These are phyloP conservation scores for Charadrius vociferus DNA, from an alignment of 2,113 vertebrate genomes.

Conservation along the genomic window DNA sequence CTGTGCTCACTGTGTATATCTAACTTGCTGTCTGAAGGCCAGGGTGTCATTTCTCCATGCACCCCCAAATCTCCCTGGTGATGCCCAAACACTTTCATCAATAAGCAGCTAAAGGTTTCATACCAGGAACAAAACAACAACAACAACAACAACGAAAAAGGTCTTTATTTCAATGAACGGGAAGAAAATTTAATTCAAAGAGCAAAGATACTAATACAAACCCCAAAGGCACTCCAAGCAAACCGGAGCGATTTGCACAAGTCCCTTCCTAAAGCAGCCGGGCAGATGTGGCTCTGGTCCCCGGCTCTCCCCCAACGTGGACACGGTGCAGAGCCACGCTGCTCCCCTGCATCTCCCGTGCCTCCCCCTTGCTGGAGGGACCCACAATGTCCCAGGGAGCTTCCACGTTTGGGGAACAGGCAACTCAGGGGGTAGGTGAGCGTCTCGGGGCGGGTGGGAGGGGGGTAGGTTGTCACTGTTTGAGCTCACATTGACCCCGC, in stretches of 20 bases:
- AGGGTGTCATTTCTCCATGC: accelerated
- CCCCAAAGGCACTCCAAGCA: neutral
- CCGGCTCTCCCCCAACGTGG: neutral
- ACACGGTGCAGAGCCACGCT: accelerated
- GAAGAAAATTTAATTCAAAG: neutral
- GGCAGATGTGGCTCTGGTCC: neutral
- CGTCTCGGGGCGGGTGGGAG: neutral
- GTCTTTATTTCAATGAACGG: neutral
- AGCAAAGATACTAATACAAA: neutral
- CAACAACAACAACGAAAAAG: neutral
- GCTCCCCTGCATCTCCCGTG: neutral
- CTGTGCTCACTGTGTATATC: neutral
- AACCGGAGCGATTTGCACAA: accelerated
- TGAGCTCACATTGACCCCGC: neutral
- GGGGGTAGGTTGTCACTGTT: neutral
- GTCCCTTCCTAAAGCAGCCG: neutral
- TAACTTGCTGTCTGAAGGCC: neutral
- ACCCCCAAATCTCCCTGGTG: neutral
- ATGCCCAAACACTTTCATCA: neutral
- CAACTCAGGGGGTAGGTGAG: accelerated
- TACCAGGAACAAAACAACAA: neutral
- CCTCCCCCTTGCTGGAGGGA: neutral
- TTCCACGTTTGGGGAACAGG: neutral
- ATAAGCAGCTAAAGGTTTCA: neutral
- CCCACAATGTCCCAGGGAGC: neutral